These are phyloP conservation scores for Tenthredo livida DNA, from an alignment of 2,888 invertebrate genomes.

Conservation along the genomic window DNA sequence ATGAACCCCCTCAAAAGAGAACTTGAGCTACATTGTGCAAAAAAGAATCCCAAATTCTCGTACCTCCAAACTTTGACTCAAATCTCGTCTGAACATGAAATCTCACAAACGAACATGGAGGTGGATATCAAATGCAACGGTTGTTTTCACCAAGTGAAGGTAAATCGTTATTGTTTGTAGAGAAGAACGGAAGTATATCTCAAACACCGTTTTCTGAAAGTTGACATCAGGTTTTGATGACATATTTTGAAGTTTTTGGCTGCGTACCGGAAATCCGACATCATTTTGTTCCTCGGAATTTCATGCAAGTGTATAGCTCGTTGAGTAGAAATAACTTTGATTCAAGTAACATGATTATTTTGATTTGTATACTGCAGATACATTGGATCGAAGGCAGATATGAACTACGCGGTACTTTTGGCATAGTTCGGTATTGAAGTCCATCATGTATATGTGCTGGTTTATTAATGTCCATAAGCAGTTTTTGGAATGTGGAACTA, in stretches of 20 bases:
- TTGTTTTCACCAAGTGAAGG: not conserved
- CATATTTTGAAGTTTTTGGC: too few species aligned
- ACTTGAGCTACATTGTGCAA: not conserved
- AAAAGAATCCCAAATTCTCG: not conserved
- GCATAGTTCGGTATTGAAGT: not conserved
- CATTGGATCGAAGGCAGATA: not conserved
- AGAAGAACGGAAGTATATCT: not conserved
- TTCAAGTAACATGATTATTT: not conserved
- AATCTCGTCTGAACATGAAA: not conserved
- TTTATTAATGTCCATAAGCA: not conserved
- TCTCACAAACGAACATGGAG: not conserved
- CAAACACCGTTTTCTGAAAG: not conserved
- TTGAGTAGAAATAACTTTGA: not conserved
- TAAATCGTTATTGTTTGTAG: not conserved
- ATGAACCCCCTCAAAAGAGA: not conserved
- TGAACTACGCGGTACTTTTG: not conserved
- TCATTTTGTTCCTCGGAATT: not conserved
- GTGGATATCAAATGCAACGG: not conserved
- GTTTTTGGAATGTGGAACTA: not conserved
- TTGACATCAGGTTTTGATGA: too few species aligned
- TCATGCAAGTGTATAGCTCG: not conserved
- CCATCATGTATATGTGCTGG: not conserved
- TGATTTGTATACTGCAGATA: not conserved
- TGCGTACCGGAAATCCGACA: not conserved
- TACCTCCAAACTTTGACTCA: not conserved